A percentile compares a stretch with the other conserved stretches of the same genome.
Evolutionary conservation across 2,888 invertebrate genomes (phyloP).

Genomic region (Orchestes rusci): DNA sequence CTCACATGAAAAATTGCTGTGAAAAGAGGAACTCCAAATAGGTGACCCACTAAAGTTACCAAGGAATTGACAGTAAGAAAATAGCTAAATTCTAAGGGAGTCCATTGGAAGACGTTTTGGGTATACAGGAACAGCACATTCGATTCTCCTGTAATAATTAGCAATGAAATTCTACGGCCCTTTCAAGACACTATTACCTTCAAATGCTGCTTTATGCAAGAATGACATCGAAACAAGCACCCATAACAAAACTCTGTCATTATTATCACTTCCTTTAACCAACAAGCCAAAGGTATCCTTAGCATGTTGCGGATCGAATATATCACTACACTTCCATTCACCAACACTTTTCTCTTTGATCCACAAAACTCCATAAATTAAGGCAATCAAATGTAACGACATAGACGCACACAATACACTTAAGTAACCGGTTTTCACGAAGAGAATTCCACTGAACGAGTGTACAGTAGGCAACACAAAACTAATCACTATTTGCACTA

Average conservation of each 20-base stretch:
- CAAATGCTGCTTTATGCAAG: slow-evolving; percentile 30
- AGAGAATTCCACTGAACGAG: slow-evolving; percentile 37
- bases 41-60: slow-evolving; percentile 32
- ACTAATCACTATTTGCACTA: slow-evolving; percentile 43
- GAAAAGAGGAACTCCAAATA: slow-evolving; percentile 35
- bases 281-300: slow-evolving; percentile 36
- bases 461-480: slow-evolving; percentile 33
- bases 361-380: slow-evolving; percentile 33
- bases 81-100: slow-evolving; percentile 53
- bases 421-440: slow-evolving; percentile 34
- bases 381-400: slow-evolving; percentile 30
- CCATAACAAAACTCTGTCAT: slow-evolving; percentile 30
- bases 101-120: slow-evolving; percentile 54
- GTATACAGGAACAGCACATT: slow-evolving; percentile 54
- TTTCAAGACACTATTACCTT: slow-evolving; percentile 28
- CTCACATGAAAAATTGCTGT: slow-evolving; percentile 38
- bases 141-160: slow-evolving; percentile 46
- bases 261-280: slow-evolving; percentile 29
- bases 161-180: not conserved
- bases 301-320: slow-evolving; percentile 37
- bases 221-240: slow-evolving; percentile 33
- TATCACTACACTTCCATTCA: slow-evolving; percentile 28
- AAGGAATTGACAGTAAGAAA: slow-evolving; percentile 52
- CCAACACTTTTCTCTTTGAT: slow-evolving; percentile 18
- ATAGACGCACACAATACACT: slow-evolving; percentile 33